Conservation (phyloP, 2,888 invertebrate species). For the Volucella bombylans region DNA sequence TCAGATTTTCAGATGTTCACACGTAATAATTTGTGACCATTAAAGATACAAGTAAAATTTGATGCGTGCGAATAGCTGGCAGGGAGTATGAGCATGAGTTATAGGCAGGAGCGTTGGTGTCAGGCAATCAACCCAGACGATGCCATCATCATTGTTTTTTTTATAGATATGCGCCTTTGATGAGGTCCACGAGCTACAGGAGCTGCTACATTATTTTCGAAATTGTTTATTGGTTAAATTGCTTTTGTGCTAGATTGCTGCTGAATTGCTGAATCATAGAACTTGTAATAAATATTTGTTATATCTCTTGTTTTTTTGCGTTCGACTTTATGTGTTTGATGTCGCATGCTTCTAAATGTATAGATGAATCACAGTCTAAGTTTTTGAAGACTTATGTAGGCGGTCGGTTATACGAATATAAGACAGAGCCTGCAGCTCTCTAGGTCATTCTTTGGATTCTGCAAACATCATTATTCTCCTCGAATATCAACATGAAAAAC, state of each 20-base stretch:
- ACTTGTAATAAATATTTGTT: conserved; percentile 47
- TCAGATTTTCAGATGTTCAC: neutral
- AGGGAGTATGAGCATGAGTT: too few species aligned
- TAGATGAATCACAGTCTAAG: too few species aligned
- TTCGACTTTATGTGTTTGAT: too few species aligned
- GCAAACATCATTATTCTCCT: too few species aligned
- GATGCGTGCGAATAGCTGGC: too few species aligned
- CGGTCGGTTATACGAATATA: too few species aligned
- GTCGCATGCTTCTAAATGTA: too few species aligned
- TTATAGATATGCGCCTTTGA: conserved; percentile 35
- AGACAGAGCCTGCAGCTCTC: too few species aligned
- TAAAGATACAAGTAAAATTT: neutral
- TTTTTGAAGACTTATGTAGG: too few species aligned
- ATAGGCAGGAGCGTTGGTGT: conserved; percentile 1
- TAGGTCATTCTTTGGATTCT: too few species aligned
- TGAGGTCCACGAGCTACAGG: conserved; percentile 33
- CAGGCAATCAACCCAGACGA: conserved; percentile 40
- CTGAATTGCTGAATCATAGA: conserved; percentile 39
- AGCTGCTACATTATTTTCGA: neutral
- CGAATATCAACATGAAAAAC: too few species aligned
- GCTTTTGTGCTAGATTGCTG: too few species aligned
- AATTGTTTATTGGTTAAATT: conserved; percentile 23
- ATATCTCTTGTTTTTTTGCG: conserved; percentile 9
- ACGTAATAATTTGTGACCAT: conserved; percentile 57
- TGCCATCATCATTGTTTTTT: conserved; percentile 56